Conservation (phyloP, 2,113 vertebrate species). For the Colinus virginianus region DNA sequence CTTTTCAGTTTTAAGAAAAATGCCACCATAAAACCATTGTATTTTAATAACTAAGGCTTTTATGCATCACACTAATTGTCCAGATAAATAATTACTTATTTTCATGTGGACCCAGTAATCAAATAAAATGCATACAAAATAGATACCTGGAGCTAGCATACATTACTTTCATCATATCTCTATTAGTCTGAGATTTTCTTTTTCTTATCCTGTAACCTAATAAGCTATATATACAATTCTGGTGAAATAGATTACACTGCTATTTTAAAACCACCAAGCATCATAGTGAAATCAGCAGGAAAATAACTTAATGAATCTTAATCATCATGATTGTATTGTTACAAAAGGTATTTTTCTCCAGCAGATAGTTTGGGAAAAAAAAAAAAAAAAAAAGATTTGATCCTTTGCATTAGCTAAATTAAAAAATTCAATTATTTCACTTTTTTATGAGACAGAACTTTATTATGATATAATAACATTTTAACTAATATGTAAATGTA, state of each 20-base stretch:
- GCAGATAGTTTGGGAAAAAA: neutral
- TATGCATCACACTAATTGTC: constrained; percentile 2
- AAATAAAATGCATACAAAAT: constrained; percentile 27
- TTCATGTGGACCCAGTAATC: neutral
- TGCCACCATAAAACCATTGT: neutral
- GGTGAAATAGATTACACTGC: constrained; percentile 10
- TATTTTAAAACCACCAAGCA: constrained; percentile 49
- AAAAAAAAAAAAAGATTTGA: neutral
- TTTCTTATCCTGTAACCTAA: neutral
- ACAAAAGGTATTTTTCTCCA: constrained; percentile 50
- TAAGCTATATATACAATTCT: constrained; percentile 28
- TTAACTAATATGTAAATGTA: constrained; percentile 54
- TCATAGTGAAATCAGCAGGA: constrained; percentile 46
- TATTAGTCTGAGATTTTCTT: neutral
- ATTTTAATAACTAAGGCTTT: neutral
- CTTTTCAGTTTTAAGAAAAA: neutral
- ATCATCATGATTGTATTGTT: constrained; percentile 54
- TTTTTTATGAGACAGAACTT: constrained; percentile 20
- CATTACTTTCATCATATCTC: constrained; percentile 19
- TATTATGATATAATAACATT: constrained; percentile 44
- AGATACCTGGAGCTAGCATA: constrained; percentile 18
- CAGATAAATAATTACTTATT: constrained; percentile 44
- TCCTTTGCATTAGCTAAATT: constrained; percentile 12
- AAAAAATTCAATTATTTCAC: constrained; percentile 49
- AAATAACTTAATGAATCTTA: constrained; percentile 53